Conservation (phyloP, 1,140 invertebrate genomes). For the Bacillus rossius region DNA sequence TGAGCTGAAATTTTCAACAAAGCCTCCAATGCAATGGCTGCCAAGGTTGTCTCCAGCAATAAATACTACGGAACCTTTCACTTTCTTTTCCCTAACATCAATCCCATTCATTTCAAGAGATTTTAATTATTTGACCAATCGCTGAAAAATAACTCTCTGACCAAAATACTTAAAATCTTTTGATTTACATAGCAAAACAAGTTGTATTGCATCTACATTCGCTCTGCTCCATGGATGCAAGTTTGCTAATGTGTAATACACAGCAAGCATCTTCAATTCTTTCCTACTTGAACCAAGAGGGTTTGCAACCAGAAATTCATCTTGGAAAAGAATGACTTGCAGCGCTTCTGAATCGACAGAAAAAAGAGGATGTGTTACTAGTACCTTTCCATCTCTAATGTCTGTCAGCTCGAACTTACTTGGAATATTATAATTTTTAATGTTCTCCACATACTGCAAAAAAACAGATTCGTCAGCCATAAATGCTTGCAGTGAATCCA, state of each 20-base stretch:
- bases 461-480: not conserved
- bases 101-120: not conserved
- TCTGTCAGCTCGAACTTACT: not conserved
- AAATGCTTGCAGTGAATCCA: constrained; percentile 1
- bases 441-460: constrained; percentile 4
- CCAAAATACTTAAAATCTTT: constrained; percentile 6
- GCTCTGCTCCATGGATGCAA: constrained; percentile 9
- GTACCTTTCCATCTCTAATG: not conserved
- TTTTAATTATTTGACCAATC: too few species aligned
- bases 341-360: constrained; percentile 2
- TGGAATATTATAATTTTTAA: not conserved
- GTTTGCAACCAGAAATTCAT: constrained; percentile 5
- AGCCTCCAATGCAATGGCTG: constrained; percentile 24
- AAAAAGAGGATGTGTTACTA: constrained; percentile 1
- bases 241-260: constrained; percentile 6
- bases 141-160: too few species aligned
- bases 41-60: constrained; percentile 27
- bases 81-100: not conserved
- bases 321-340: constrained; percentile 12
- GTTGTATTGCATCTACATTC: constrained; percentile 4
- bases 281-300: constrained; percentile 1
- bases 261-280: constrained; percentile 2
- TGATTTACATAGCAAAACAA: constrained; percentile 4
- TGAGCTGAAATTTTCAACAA: constrained; percentile 26
- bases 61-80: constrained; percentile 22